phyloP scores from a whole-genome alignment of 2,888 invertebrate species.

The Himalopsyche japonica region DNA sequence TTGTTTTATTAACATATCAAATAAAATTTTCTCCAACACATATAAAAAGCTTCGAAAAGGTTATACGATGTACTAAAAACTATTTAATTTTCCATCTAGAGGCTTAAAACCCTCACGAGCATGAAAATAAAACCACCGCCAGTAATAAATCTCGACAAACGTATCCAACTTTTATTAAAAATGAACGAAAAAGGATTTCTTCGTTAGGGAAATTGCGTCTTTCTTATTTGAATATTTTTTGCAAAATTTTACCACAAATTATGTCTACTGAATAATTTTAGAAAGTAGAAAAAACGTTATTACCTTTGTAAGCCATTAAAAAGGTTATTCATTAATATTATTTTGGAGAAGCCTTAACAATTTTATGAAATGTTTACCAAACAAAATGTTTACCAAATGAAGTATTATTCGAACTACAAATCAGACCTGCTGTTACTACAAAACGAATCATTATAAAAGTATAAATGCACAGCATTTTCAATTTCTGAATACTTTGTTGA shows the following conservation, averaged over 20 bases:
- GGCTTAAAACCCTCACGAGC: no score
- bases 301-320: background rate
- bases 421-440: background rate
- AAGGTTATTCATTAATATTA: background rate
- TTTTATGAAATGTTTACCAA: background rate
- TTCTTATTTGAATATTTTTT: background rate
- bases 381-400: background rate
- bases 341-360: background rate
- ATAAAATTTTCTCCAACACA: no score
- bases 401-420: background rate
- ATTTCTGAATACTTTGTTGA: no score
- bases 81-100: no score
- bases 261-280: background rate
- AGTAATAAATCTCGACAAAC: background rate
- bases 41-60: no score
- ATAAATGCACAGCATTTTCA: no score
- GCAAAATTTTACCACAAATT: background rate
- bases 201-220: background rate
- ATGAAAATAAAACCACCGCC: no score
- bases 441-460: no score
- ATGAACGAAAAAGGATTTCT: background rate
- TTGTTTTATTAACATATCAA: no score
- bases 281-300: background rate
- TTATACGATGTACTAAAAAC: no score
- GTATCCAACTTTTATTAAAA: background rate